These are phyloP conservation scores for Phyllostomus discolor DNA, from an alignment of 2,113 vertebrate species.

Conservation along the genomic window DNA sequence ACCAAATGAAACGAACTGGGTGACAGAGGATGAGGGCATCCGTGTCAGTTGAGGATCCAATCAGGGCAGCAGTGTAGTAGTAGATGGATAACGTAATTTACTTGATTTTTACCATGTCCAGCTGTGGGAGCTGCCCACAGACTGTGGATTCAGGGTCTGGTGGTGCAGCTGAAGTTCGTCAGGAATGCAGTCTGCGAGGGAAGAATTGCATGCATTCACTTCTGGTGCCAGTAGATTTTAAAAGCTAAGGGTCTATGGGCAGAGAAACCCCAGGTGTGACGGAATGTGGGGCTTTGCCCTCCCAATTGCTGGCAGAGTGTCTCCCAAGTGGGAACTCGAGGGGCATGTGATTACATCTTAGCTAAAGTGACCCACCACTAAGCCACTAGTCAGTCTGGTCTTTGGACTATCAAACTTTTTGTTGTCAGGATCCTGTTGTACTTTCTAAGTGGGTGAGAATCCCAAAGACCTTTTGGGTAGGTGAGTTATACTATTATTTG, in stretches of 20 bases:
- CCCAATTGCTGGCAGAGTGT: not conserved
- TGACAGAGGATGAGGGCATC: not conserved
- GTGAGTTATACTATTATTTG: not conserved
- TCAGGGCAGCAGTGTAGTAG: not conserved
- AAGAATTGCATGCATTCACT: accelerated
- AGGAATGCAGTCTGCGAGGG: accelerated
- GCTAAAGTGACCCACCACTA: not conserved
- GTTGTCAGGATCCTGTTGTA: not conserved
- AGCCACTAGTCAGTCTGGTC: not conserved
- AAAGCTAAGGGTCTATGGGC: not conserved
- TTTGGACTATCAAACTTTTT: not conserved
- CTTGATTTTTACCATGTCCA: not conserved
- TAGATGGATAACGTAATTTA: not conserved
- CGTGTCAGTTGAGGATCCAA: accelerated
- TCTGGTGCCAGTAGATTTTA: not conserved
- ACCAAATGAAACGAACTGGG: not conserved
- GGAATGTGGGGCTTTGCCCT: not conserved
- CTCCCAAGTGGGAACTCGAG: not conserved
- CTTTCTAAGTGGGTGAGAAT: not conserved
- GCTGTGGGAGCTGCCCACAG: not conserved
- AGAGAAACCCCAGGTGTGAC: not conserved
- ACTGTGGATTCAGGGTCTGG: not conserved
- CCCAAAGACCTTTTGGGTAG: not conserved
- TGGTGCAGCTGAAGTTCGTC: too few relatives aligned
- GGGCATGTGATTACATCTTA: not conserved